Evolutionary conservation across 2,797 vertebrate species (phyloP).

Genomic region (Tiaroga cobitis): DNA sequence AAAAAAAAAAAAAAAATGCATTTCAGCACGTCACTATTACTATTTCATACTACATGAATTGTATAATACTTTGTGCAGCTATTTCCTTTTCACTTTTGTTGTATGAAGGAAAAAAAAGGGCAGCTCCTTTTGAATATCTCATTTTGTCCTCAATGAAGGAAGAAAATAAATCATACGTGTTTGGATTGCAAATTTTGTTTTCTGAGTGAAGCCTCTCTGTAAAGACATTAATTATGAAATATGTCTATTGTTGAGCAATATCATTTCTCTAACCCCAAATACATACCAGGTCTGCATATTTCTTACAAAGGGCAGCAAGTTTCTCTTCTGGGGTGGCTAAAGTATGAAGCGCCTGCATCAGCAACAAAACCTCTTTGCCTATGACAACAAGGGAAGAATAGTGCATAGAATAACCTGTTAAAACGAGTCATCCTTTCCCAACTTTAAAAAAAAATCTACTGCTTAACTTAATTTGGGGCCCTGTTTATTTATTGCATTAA

Average conservation of each 20-base stretch:
- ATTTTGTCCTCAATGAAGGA: not conserved
- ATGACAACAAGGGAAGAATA: slow-evolving; percentile 53
- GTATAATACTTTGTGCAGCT: not conserved
- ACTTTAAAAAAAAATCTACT: rapidly evolving
- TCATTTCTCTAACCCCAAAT: slow-evolving; percentile 1
- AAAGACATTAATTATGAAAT: not conserved
- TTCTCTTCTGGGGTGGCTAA: slow-evolving; percentile 96
- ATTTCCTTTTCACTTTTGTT: not conserved
- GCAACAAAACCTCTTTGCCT: slow-evolving; percentile 96
- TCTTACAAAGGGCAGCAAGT: slow-evolving; percentile 97
- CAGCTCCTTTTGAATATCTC: not conserved
- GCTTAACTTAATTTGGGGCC: not conserved
- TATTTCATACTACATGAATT: not conserved
- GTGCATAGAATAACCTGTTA: slow-evolving; percentile 31
- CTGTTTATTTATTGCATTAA: not conserved
- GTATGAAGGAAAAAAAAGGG: not conserved
- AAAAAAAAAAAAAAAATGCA: not conserved
- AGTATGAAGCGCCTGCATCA: slow-evolving; percentile 97
- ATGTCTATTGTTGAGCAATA: not conserved
- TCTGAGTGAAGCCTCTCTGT: not conserved
- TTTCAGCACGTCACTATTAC: not conserved
- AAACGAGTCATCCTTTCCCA: not conserved
- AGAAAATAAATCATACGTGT: not conserved
- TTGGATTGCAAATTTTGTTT: not conserved
- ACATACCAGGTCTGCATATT: slow-evolving; percentile 96